These are phyloP conservation scores for Xestia ashworthii DNA, from an alignment of 2,888 invertebrate genomes.

Conservation along the genomic window DNA sequence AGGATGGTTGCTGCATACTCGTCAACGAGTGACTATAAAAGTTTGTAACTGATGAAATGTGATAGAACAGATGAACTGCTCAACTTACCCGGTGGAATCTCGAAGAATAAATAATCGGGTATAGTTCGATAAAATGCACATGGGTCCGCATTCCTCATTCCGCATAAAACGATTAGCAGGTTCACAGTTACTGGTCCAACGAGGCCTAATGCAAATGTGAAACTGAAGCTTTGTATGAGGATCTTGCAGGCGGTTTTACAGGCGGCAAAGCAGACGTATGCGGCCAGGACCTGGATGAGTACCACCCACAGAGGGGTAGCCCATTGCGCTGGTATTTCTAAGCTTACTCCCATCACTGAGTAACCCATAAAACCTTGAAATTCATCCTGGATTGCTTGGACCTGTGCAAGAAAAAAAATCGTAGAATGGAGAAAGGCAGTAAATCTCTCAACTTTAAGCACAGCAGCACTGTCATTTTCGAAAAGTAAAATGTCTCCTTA, in stretches of 20 bases:
- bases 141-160: constrained; percentile 91
- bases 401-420: constrained; percentile 72
- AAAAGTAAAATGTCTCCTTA: constrained; percentile 68
- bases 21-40: background rate
- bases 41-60: background rate
- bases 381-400: constrained; percentile 83
- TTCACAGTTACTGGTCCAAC: constrained; percentile 94
- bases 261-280: constrained; percentile 92
- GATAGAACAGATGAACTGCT: background rate
- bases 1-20: background rate
- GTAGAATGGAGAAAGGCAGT: background rate
- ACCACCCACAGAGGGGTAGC: constrained; percentile 91
- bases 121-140: constrained; percentile 93
- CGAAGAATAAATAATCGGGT: constrained; percentile 96
- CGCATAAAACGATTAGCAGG: constrained; percentile 92
- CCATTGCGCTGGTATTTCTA: constrained; percentile 77
- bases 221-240: constrained; percentile 96
- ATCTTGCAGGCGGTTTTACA: constrained; percentile 97
- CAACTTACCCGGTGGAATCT: constrained; percentile 92
- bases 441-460: constrained; percentile 1
- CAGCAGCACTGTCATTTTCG: background rate
- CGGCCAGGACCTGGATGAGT: constrained; percentile 92
- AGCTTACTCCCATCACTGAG: constrained; percentile 77
- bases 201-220: constrained; percentile 95
- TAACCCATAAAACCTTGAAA: constrained; percentile 82